Base-by-base conservation (phyloP, 2,888 invertebrate genomes). In the Platycheirus albimanus region DNA sequence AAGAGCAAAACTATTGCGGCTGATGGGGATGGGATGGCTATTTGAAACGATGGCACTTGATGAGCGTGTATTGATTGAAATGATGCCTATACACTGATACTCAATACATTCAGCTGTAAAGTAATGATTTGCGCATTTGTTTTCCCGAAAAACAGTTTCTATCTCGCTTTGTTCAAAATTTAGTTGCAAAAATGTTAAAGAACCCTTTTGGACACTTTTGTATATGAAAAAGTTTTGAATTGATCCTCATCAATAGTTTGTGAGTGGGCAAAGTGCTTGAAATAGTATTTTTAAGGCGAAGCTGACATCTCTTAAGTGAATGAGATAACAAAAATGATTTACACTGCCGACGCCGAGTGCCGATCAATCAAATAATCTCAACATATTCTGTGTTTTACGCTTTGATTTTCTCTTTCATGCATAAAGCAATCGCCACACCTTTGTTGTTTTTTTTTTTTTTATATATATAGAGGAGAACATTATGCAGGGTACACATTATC, bases 11-110 rank as follows among this genome's bases (percentile, higher is more conserved):
- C 30, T 36, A 24, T 24, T 24, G 38, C 41, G 36, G 38, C n/a
- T n/a, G n/a, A n/a, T n/a, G n/a, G n/a, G 24, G 24, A 24, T 24
- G 10, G 20, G 24, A 38, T 38, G 38, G 38, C 13, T 15, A 24
- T 41, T n/a, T 24, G 38, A 56, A 24, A n/a, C 1, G 13, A 41
- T 20, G 20, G 10, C n/a, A 56, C 56, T 56, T 41, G 38, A 24
- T 41, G 15, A 41, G 1, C 6, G 17, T 52, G 24, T 4, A 13
- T 38, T 38, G 56, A 56, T 41, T 38, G 13, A 13, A 13, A 33
- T 33, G 8, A 3, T 8, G 8, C 30, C 24, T 24, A 4, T 24
- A 6, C n/a, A n/a, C 24, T 24, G 24, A 24, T 24, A 6, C 24
- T 24, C 1, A 33, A 6, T 33, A 3, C 5, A 8, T 4, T 7